These are phyloP conservation scores for Chiroxiphia lanceolata DNA, from an alignment of 2,797 vertebrate species.

Conservation along the genomic window DNA sequence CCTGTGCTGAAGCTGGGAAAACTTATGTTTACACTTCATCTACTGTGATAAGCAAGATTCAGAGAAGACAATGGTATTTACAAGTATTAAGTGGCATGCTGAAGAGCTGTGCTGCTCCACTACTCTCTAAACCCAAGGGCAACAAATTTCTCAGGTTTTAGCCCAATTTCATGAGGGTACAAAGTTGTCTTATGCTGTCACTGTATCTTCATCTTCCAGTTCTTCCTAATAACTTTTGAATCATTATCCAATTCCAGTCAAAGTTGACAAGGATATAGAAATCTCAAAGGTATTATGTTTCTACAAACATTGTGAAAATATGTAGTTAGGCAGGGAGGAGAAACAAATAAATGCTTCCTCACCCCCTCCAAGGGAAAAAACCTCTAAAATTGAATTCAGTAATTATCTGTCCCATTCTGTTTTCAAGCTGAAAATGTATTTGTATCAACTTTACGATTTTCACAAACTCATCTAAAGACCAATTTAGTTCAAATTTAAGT, in stretches of 20 bases:
- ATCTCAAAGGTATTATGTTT: neutral
- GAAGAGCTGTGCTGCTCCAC: neutral
- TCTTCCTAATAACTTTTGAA: neutral
- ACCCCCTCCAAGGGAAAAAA: neutral
- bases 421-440: neutral
- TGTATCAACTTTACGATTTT: neutral
- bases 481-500: neutral
- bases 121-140: neutral
- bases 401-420: neutral
- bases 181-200: neutral
- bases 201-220: neutral
- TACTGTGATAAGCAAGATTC: neutral
- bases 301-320: neutral
- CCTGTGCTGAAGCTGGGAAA: neutral
- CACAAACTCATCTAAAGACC: neutral
- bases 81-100: neutral
- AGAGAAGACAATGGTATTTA: neutral
- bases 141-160: neutral
- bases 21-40: neutral
- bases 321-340: neutral
- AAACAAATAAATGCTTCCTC: neutral
- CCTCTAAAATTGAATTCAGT: neutral
- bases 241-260: neutral
- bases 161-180: neutral
- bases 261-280: neutral